A percentile compares a stretch with the other conserved stretches of the same genome.
Conservation (phyloP, 2,113 vertebrate species). For the Cichladusa arquata region DNA sequence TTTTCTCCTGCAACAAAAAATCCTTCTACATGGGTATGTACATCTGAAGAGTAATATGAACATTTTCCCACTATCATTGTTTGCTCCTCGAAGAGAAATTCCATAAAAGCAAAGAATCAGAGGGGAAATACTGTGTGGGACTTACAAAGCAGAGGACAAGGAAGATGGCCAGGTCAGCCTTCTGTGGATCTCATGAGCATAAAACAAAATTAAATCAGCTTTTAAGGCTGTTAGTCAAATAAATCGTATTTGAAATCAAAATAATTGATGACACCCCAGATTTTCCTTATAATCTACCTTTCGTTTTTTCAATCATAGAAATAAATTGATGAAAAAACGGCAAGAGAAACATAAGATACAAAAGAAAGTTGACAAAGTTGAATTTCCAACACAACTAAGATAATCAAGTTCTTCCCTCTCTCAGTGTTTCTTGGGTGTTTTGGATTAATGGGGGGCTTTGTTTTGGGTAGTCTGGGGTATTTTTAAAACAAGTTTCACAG, state of each 20-base stretch:
- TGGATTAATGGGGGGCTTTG: neutral
- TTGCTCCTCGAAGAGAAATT: slow-evolving; percentile 62
- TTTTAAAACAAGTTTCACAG: neutral
- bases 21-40: slow-evolving; percentile 58
- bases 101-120: neutral
- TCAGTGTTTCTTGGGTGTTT: neutral
- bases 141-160: neutral
- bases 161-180: slow-evolving; percentile 43
- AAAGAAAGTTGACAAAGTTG: neutral
- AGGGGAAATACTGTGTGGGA: neutral
- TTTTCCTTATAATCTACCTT: slow-evolving; percentile 60
- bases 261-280: slow-evolving; percentile 43
- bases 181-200: slow-evolving; percentile 62
- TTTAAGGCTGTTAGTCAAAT: slow-evolving; percentile 71
- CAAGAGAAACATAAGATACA: neutral
- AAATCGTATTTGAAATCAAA: slow-evolving; percentile 63
- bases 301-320: slow-evolving; percentile 51
- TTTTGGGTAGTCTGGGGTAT: neutral
- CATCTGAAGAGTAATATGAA: slow-evolving; percentile 49
- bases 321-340: slow-evolving; percentile 40
- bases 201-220: slow-evolving; percentile 71
- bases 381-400: neutral
- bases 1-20: slow-evolving; percentile 77
- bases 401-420: neutral
- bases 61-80: slow-evolving; percentile 49